Conservation (phyloP, 2,888 invertebrate genomes). For the Clitarchus hookeri region DNA sequence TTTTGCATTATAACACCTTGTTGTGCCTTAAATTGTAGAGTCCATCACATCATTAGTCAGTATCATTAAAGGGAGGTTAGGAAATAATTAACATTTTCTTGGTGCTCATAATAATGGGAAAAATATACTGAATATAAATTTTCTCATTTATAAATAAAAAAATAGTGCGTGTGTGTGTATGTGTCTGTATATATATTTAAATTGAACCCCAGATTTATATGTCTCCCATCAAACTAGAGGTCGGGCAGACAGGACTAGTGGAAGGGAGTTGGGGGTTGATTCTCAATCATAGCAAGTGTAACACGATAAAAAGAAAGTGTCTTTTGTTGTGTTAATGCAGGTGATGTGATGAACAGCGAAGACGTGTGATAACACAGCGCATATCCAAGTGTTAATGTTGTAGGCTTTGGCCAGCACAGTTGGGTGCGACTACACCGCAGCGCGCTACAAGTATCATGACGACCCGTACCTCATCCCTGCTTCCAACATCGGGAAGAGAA, state of each 20-base stretch:
- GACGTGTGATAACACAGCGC: neutral
- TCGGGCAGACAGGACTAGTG: neutral
- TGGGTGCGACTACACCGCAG: slow-evolving; percentile 79
- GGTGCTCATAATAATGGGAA: too few relatives aligned
- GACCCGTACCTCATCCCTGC: slow-evolving; percentile 85
- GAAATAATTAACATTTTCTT: too few relatives aligned
- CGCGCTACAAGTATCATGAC: slow-evolving; percentile 89
- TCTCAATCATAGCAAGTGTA: neutral
- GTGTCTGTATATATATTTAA: too few relatives aligned
- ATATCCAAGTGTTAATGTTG: slow-evolving; percentile 32
- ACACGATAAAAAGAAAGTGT: neutral
- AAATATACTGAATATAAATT: too few relatives aligned
- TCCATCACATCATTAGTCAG: too few relatives aligned
- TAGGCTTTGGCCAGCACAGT: slow-evolving; percentile 78
- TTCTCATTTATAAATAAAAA: too few relatives aligned
- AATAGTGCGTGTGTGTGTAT: too few relatives aligned
- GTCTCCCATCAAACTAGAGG: neutral
- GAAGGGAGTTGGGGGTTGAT: too few relatives aligned
- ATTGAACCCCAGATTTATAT: too few relatives aligned
- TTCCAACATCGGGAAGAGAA: slow-evolving; percentile 70
- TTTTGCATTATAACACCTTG: too few relatives aligned
- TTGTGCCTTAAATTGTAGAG: too few relatives aligned
- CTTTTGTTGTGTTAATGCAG: slow-evolving; percentile 23
- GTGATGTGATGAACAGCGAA: neutral
- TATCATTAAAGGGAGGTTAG: too few relatives aligned